Evolutionary conservation across 2,113 vertebrate genomes (phyloP).

Genomic region (Acanthochromis polyacanthus): DNA sequence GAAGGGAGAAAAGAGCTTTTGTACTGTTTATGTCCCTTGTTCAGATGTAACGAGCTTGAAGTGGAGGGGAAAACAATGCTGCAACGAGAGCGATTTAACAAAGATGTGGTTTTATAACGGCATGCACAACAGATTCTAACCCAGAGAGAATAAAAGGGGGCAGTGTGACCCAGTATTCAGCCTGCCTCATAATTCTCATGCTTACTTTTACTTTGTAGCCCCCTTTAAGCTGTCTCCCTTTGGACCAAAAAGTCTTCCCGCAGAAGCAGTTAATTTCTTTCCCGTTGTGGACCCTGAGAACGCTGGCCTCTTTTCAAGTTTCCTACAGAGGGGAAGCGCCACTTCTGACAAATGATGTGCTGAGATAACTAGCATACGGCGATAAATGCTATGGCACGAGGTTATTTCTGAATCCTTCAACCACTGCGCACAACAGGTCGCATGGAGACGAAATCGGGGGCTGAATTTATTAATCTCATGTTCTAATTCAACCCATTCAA

Average conservation of each 20-base stretch:
- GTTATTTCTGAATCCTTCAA: slow-evolving; percentile 27
- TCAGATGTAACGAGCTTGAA: slow-evolving; percentile 13
- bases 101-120: slow-evolving; percentile 20
- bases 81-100: not conserved
- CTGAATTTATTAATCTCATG: not conserved
- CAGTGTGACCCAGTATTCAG: slow-evolving; percentile 8
- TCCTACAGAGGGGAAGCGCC: slow-evolving; percentile 1
- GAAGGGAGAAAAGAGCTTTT: too few species aligned
- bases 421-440: not conserved
- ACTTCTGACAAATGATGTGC: not conserved
- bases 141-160: slow-evolving; percentile 12
- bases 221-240: slow-evolving; percentile 33
- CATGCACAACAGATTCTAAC: slow-evolving; percentile 13
- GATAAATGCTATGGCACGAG: slow-evolving; percentile 36
- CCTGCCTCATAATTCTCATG: not conserved
- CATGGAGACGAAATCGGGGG: not conserved
- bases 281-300: slow-evolving; percentile 63
- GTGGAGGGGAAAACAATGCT: not conserved
- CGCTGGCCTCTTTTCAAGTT: slow-evolving; percentile 40
- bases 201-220: not conserved
- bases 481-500: slow-evolving; percentile 16
- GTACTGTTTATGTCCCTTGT: slow-evolving; percentile 16
- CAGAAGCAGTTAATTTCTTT: slow-evolving; percentile 46
- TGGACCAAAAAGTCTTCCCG: slow-evolving; percentile 40
- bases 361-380: slow-evolving; percentile 16